These are phyloP conservation scores for Cheilosia variabilis DNA, from an alignment of 2,888 invertebrate species.

Conservation along the genomic window DNA sequence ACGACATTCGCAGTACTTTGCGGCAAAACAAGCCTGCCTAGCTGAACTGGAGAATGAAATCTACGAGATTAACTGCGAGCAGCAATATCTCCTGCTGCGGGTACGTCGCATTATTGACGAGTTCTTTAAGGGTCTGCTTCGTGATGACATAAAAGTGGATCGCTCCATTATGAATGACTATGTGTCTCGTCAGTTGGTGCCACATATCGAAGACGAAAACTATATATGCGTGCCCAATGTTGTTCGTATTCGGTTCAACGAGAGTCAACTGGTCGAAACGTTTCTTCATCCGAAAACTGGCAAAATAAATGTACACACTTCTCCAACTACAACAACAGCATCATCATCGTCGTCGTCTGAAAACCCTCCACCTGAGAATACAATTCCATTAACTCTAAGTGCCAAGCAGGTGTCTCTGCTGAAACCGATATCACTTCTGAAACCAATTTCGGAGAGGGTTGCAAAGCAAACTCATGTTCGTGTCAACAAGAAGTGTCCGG, in stretches of 20 bases:
- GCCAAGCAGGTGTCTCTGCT: constrained; percentile 51
- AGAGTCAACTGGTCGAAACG: constrained; percentile 80
- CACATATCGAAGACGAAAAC: constrained; percentile 77
- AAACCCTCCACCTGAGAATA: background rate
- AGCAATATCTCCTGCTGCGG: constrained; percentile 79
- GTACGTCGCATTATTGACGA: constrained; percentile 79
- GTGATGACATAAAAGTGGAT: constrained; percentile 78
- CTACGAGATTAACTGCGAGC: constrained; percentile 82
- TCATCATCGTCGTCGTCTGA: background rate
- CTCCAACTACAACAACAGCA: constrained; percentile 2
- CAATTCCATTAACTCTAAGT: background rate
- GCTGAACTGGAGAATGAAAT: constrained; percentile 82
- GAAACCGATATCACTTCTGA: constrained; percentile 44
- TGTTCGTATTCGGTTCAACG: constrained; percentile 78
- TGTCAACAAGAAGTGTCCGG: constrained; percentile 14
- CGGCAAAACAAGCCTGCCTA: constrained; percentile 79
- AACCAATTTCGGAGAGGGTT: constrained; percentile 76
- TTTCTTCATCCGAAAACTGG: constrained; percentile 77
- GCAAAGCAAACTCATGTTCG: constrained; percentile 12
- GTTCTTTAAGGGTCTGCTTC: constrained; percentile 78
- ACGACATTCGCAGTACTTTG: constrained; percentile 77
- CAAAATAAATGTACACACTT: background rate
- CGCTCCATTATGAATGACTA: constrained; percentile 77
- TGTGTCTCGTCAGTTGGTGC: constrained; percentile 79
- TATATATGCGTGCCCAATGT: constrained; percentile 78